Evolutionary conservation across 2,113 vertebrate species (phyloP).

Genomic region (Bubo blakistoni): DNA sequence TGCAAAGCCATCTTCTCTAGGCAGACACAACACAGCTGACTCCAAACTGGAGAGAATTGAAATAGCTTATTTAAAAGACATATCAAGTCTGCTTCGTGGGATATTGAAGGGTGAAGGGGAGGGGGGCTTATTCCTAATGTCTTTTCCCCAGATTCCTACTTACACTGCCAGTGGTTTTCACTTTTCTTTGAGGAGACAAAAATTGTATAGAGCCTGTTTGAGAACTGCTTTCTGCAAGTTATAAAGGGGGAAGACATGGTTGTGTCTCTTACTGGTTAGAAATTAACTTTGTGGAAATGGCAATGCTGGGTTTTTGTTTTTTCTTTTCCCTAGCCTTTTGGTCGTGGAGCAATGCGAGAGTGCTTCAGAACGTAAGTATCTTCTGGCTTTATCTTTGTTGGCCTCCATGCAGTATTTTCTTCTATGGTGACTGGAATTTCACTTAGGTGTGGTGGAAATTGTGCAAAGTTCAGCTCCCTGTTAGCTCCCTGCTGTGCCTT

Average conservation of each 20-base stretch:
- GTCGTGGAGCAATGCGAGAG: constrained; percentile 95
- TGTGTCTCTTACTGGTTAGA: not conserved
- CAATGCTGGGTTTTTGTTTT: not conserved
- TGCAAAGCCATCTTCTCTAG: not conserved
- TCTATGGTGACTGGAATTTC: not conserved
- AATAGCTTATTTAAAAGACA: not conserved
- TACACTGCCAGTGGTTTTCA: not conserved
- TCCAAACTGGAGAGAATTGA: not conserved
- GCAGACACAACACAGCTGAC: not conserved
- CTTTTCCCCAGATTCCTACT: not conserved
- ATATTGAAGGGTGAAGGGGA: not conserved
- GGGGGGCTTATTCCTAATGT: not conserved
- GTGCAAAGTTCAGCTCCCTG: accelerated
- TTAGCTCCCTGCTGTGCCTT: not conserved
- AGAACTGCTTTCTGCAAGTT: not conserved
- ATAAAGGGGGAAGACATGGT: not conserved
- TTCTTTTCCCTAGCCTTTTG: constrained; percentile 83
- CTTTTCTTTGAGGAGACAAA: not conserved
- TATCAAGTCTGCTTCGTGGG: not conserved
- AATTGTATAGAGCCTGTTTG: not conserved
- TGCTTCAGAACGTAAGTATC: constrained; percentile 94
- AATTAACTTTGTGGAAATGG: not conserved
- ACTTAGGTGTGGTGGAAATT: not conserved
- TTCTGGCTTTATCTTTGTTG: not conserved
- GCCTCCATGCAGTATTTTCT: not conserved